Evolutionary conservation across 1,140 invertebrate genomes (phyloP), one percentile per base, ranked within the genome.

Genomic region (Pseudomyrmex flavicornis): DNA sequence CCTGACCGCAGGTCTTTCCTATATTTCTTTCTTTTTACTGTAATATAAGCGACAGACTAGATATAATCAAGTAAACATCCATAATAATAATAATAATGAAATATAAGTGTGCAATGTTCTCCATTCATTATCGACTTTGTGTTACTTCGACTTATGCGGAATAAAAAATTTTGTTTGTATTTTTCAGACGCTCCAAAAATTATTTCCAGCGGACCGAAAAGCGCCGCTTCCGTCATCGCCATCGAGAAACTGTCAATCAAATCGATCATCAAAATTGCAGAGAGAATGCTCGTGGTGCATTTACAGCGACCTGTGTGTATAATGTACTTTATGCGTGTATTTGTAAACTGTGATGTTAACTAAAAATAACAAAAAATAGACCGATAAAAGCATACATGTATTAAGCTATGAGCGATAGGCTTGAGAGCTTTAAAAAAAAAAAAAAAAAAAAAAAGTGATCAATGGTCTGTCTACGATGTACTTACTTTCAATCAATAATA

Each of bases 311-410:
- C 35, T n/a, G 22, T 77, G 44, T 17, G 44, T 17, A 68, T n/a
- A 52, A 61, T 68, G 68, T 46, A 77, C 7, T 17, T 46, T 35
- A 4, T 56, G 35, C 17, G 5, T 52, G 20, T 77, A 66, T 8
- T 68, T 77, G 50, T 66, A 77, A 77, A 77, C 35, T 56, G 75
- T 68, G 62, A 68, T 54, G 75, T 68, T 35, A 77, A 68, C 46
- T 77, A 68, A 54, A 20, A 56, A 46, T 68, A 77, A 46, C 17
- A 46, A n/a, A 46, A n/a, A 3, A 9, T n/a, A 12, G 35, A n/a
- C 22, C 20, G 9, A 58, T 58, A 58, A 58, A 52, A 79, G 35
- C 52, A 79, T 77, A 48, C 62, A 68, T 46, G 62, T 68, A 46
- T 68, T 26, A 68, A 68, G 17, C 20, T 66, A 20, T 17, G 17